These are phyloP conservation scores for Callosobruchus maculatus DNA, from an alignment of 2,888 invertebrate species.

Conservation along the genomic window DNA sequence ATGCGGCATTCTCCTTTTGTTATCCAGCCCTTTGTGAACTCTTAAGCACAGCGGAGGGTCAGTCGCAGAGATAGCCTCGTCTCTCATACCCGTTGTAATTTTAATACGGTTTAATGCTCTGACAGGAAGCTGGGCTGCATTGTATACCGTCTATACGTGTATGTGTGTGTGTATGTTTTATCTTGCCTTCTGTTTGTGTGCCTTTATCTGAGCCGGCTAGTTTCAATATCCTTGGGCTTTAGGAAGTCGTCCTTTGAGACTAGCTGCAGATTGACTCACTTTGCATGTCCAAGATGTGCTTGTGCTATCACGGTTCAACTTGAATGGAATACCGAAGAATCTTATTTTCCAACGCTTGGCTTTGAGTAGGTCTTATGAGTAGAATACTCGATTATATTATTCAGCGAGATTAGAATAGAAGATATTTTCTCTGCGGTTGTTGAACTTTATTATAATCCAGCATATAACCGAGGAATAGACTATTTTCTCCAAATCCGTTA, in stretches of 20 bases:
- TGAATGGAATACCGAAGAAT: background rate
- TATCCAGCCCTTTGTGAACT: background rate
- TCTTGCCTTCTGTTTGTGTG: background rate
- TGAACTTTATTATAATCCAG: too few species aligned
- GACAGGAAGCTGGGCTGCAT: background rate
- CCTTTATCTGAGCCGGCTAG: background rate
- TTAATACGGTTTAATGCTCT: background rate
- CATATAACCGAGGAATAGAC: too few species aligned
- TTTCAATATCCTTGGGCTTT: background rate
- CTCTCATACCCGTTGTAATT: background rate
- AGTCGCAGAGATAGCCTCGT: background rate
- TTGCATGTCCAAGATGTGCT: background rate
- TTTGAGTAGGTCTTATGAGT: too few species aligned
- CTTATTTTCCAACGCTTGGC: too few species aligned
- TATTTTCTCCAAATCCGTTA: too few species aligned
- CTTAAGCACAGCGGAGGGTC: background rate
- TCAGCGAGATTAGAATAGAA: too few species aligned
- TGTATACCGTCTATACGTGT: background rate
- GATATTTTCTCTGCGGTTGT: too few species aligned
- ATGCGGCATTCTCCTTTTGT: background rate
- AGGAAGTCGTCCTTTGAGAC: background rate
- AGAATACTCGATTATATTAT: too few species aligned
- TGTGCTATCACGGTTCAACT: background rate
- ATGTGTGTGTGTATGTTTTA: background rate
- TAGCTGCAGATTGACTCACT: background rate